Conservation (phyloP, 2,888 invertebrate species). For the Orthosia incerta region DNA sequence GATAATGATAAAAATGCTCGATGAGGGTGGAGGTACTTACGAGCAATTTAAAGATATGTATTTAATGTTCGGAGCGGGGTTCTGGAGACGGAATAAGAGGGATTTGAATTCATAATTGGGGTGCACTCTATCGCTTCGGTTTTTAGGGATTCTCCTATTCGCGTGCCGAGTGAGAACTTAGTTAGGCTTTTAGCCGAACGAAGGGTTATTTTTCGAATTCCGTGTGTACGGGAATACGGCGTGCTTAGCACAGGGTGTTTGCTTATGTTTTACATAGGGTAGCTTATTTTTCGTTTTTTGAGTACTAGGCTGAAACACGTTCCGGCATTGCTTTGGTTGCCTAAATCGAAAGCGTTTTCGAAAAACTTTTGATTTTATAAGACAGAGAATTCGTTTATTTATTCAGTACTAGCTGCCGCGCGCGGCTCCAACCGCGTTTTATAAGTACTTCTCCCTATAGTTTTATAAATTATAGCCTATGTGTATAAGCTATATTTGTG, state of each 20-base stretch:
- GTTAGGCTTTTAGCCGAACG: slow-evolving; percentile 58
- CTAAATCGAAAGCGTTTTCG: background rate
- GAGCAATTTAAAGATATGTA: slow-evolving; percentile 90
- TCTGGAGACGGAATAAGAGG: slow-evolving; percentile 74
- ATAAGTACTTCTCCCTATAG: no score
- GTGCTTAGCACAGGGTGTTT: slow-evolving; percentile 12
- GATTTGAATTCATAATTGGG: slow-evolving; percentile 87
- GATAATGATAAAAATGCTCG: slow-evolving; percentile 88
- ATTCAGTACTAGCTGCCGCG: background rate
- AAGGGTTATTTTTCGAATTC: slow-evolving; percentile 61
- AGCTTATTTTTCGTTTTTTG: slow-evolving; percentile 26
- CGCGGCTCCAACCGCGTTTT: no score
- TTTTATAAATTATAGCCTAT: no score
- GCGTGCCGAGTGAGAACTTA: slow-evolving; percentile 67
- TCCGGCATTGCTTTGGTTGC: background rate
- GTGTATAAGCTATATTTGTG: no score
- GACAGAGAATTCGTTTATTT: background rate
- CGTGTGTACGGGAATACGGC: slow-evolving; percentile 46
- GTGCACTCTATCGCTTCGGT: slow-evolving; percentile 79
- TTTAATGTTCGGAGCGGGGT: slow-evolving; percentile 84
- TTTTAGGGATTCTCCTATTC: slow-evolving; percentile 64
- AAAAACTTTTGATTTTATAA: background rate
- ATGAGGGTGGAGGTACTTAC: slow-evolving; percentile 89
- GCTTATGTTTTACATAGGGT: slow-evolving; percentile 24
- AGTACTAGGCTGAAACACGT: background rate